Base-by-base conservation (phyloP, 2,113 vertebrate species). In the Sakesphorus luctuosus region DNA sequence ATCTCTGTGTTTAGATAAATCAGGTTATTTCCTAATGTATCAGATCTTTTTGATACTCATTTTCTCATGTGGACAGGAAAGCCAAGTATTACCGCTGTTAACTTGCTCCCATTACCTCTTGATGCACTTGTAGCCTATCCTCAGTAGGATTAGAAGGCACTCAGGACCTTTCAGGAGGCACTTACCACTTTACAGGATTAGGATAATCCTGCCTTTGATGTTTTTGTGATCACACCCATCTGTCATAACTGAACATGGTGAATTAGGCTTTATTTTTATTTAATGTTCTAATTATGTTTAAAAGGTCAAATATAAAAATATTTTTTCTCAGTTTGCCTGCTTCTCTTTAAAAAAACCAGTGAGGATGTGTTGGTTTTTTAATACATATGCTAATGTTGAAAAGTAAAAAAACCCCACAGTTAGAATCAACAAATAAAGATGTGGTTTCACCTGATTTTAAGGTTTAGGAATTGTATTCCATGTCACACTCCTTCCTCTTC, bases 171-270 rank as follows among this genome's bases (percentile, higher is more conserved):
- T 92, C 69, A 93, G 88, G 80, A 95, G 88, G 75, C 76, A 84
- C 94, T 95, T 90, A 84, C 38, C 62, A 87, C 87, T 90, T 92
- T 87, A 90, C 69, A 72, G 83, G 95, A 95, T 95, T 94, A 97
- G 87, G 53, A 81, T 96, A 95, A 97, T 63, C 87, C 62, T 89
- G 81, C 52, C 81, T 96, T 95, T 96, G 89, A 95, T 97, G 92
- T 89, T 83, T 94, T 83, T 88, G 84, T 96, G 89, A 94, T 92
- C 68, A 75, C 62, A 89, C 53, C 74, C 90, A 96, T 91, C 89
- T 96, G 93, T 94, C 95, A 83, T 94, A 95, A 89, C 49, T 65
- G 87, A 84, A 77, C 75, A 59, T 63, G 55, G n/a, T 81, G 84
- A 93, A 94, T 53, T 55, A 92, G 84, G 52, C 72, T 95, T 93